A percentile compares a stretch with the other conserved stretches of the same genome.
Conservation (phyloP, 2,888 invertebrate genomes). For the Pollenia angustigena region DNA sequence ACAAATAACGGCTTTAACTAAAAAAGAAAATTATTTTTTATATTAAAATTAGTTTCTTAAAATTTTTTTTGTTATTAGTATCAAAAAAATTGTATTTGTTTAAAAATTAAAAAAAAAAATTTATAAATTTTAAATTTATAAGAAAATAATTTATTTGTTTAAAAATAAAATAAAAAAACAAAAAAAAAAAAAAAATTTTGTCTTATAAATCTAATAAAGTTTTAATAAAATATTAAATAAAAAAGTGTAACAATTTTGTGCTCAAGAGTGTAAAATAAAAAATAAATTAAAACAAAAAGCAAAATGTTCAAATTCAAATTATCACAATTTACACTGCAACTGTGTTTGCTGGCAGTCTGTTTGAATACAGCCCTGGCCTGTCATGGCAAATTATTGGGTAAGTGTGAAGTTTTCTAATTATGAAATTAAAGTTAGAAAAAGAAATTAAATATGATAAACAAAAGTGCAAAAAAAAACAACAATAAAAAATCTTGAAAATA, state of each 20-base stretch:
- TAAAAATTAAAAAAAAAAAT: constrained; percentile 18
- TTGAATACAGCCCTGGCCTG: constrained; percentile 80
- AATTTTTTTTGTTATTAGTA: constrained; percentile 16
- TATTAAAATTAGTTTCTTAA: constrained; percentile 31
- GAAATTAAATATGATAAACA: not conserved
- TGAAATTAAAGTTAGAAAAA: constrained; percentile 33
- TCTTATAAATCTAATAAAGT: constrained; percentile 61
- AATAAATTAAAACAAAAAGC: constrained; percentile 44
- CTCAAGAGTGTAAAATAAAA: constrained; percentile 29
- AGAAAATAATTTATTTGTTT: constrained; percentile 65
- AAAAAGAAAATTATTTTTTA: constrained; percentile 29
- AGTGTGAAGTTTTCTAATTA: constrained; percentile 74
- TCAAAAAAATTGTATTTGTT: not conserved
- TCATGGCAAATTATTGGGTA: constrained; percentile 82
- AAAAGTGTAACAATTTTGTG: constrained; percentile 19
- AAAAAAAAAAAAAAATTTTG: constrained; percentile 64
- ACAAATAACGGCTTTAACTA: constrained; percentile 74
- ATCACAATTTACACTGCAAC: constrained; percentile 74
- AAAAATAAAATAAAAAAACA: constrained; percentile 37
- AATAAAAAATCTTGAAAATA: not conserved
- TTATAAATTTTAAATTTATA: constrained; percentile 58
- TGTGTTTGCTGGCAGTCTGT: constrained; percentile 78
- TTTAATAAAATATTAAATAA: constrained; percentile 22
- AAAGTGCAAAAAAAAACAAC: not conserved
- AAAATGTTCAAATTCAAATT: constrained; percentile 67